Conservation (phyloP, 2,113 vertebrate species). For the Dipodomys spectabilis region DNA sequence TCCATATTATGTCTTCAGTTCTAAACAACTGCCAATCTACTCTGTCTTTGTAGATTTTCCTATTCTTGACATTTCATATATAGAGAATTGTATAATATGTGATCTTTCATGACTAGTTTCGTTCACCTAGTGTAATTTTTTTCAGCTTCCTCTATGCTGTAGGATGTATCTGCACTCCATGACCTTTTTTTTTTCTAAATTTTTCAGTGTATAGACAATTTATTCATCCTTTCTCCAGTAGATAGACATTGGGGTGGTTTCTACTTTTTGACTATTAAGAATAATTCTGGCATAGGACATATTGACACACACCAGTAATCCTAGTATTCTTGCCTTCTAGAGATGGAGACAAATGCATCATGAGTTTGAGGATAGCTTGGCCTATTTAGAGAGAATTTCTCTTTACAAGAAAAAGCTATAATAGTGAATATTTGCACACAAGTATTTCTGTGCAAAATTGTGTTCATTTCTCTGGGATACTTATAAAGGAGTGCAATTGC, state of each 20-base stretch:
- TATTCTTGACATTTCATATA: background rate
- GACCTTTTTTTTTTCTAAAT: background rate
- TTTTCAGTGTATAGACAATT: background rate
- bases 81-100: background rate
- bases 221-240: background rate
- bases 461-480: background rate
- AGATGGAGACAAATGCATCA: background rate
- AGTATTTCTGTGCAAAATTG: background rate
- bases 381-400: background rate
- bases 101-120: background rate
- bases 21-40: background rate
- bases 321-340: too few species aligned
- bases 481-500: conserved; percentile 6
- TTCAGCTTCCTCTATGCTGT: background rate
- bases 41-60: conserved; percentile 4
- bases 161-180: background rate
- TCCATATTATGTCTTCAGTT: background rate
- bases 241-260: background rate
- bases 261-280: conserved; percentile 13
- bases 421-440: background rate
- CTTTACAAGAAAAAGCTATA: background rate
- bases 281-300: background rate
- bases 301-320: background rate
- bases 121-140: conserved; percentile 26
- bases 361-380: background rate